Evolutionary conservation across 2,797 vertebrate genomes (phyloP), one percentile per base, ranked within the genome.

Genomic region (Phalloptychus januarius): DNA sequence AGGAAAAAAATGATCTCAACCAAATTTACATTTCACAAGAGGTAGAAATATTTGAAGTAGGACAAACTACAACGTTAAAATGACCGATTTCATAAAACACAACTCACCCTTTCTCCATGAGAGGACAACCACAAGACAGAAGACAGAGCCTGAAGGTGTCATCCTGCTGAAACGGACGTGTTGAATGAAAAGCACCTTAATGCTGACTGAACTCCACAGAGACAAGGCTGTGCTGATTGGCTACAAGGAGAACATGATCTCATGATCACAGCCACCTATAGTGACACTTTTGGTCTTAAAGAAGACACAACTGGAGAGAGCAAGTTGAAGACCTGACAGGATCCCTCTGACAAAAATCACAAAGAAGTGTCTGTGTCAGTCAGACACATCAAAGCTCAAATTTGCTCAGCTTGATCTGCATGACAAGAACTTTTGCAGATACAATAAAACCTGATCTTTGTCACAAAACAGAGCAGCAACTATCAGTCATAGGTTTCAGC

Each of bases 171-270:
- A 40, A 71, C 54, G 4, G 15, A 6, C 4, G 16, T 46, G 67
- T 52, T 46, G 71, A 87, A 13, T 86, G 75, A 50, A 61, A 81
- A 74, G 7, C n/a, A 33, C 13, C 12, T 23, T 36, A 10, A 52
- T 31, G 13, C 1, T 36, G 58, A 69, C 18, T 69, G 15, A 46
- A 42, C 75, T 82, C 52, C 75, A 65, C 76, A 2, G 2, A 56
- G 7, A 78, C 10, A 58, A 74, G 80, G 18, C 36, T 82, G 48
- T 16, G 0, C 13, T 91, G 71, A 87, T 83, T 89, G 87, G 84
- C 58, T 20, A 42, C 2, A 0, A 18, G 72, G 12, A 36, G 56
- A 76, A 70, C 38, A 74, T 63, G 58, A 56, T 61, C 82, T 78
- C 72, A 71, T 81, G 72, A 16, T 61, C 78, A 71, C 18, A 50